Conservation (phyloP, 1,140 invertebrate genomes). For the Cyphomyrmex costatus region DNA sequence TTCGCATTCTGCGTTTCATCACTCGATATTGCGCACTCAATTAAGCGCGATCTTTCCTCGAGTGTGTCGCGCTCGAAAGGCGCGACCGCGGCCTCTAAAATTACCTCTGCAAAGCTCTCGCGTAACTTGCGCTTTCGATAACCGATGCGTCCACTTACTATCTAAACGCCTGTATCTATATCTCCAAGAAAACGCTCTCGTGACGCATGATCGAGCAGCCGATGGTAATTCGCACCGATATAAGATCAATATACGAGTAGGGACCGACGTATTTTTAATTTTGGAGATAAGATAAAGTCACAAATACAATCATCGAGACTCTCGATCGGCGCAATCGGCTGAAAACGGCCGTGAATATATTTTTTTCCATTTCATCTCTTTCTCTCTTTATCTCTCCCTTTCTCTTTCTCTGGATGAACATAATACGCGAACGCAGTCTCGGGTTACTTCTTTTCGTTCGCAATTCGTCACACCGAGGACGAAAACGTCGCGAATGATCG, state of each 20-base stretch:
- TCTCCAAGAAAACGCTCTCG: not conserved
- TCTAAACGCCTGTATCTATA: not conserved
- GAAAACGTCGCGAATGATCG: not conserved
- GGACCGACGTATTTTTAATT: constrained; percentile 41
- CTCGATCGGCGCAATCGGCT: constrained; percentile 11
- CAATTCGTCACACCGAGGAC: not conserved
- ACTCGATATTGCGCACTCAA: constrained; percentile 37
- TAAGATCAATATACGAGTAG: constrained; percentile 16
- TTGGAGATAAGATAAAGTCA: constrained; percentile 52
- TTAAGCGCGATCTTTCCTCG: constrained; percentile 38
- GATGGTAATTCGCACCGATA: constrained; percentile 21
- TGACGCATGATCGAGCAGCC: not conserved
- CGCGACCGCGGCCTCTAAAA: constrained; percentile 10
- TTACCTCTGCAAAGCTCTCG: constrained; percentile 9
- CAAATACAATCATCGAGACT: not conserved
- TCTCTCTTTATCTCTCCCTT: not conserved
- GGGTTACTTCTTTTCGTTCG: not conserved
- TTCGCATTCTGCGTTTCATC: not conserved
- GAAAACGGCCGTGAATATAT: constrained; percentile 15
- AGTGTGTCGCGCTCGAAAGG: constrained; percentile 31
- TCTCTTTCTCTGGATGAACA: not conserved
- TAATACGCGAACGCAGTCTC: not conserved
- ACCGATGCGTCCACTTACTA: not conserved
- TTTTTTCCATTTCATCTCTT: not conserved
- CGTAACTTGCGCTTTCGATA: constrained; percentile 50